A percentile compares a stretch with the other conserved stretches of the same genome.
These are phyloP conservation scores for Budorcas taxicolor DNA, from an alignment of 2,113 vertebrate genomes.

Conservation along the genomic window DNA sequence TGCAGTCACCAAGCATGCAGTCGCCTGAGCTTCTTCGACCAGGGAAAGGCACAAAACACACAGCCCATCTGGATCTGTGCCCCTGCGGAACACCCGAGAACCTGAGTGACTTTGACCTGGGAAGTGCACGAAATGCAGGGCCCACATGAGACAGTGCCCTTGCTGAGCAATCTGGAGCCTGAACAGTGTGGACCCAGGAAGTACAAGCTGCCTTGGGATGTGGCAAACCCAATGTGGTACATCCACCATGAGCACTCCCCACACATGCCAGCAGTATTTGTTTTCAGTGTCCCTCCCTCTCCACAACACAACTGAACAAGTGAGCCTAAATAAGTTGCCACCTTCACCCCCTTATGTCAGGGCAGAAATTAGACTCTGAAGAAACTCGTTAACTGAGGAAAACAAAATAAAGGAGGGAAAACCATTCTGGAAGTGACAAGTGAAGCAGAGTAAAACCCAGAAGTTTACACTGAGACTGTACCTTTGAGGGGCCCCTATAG, in stretches of 20 bases:
- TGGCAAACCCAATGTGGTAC: background rate
- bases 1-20: background rate
- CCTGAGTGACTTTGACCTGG: background rate
- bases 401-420: background rate
- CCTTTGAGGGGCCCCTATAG: background rate
- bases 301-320: background rate
- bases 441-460: background rate
- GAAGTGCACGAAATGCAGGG: background rate
- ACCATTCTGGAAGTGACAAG: background rate
- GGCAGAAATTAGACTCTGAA: background rate
- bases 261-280: background rate
- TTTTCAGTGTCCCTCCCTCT: background rate
- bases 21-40: background rate
- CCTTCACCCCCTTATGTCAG: background rate
- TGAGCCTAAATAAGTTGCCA: background rate
- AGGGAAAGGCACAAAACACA: background rate
- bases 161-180: background rate
- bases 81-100: background rate
- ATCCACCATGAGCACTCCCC: background rate
- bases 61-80: background rate
- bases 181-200: background rate
- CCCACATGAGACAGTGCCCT: background rate
- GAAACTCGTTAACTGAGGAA: background rate
- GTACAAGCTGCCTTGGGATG: background rate
- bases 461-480: background rate